Conservation (phyloP, 2,113 vertebrate genomes). For the Tragelaphus strepsiceros region DNA sequence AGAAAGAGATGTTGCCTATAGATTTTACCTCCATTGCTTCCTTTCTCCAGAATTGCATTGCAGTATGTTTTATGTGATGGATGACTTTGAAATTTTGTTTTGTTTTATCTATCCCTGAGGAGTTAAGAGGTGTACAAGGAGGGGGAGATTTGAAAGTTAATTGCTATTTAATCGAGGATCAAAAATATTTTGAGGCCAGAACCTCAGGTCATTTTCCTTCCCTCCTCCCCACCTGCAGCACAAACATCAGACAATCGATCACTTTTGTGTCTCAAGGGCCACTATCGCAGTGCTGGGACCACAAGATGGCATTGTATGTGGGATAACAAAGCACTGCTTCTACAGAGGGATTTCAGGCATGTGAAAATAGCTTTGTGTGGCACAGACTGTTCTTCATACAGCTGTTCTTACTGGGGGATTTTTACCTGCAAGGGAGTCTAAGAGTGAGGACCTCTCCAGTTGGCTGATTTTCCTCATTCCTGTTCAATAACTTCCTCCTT, state of each 20-base stretch:
- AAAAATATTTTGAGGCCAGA: background rate
- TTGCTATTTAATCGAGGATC: background rate
- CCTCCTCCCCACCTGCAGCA: background rate
- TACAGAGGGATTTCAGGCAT: background rate
- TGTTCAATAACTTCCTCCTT: background rate
- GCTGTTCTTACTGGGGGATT: background rate
- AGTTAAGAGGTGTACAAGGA: background rate
- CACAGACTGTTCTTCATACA: background rate
- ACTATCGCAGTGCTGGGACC: background rate
- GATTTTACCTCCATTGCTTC: background rate
- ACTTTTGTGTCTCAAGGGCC: background rate
- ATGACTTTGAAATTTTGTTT: background rate
- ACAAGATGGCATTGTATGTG: background rate
- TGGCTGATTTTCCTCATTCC: background rate
- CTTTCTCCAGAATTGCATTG: too few relatives aligned
- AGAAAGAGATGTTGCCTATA: background rate
- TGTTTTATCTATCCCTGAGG: background rate
- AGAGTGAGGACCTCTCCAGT: background rate
- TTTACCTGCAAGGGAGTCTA: background rate
- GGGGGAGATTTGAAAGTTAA: background rate
- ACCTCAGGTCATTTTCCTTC: background rate
- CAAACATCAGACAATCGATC: background rate
- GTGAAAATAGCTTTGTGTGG: background rate
- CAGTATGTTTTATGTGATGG: background rate
- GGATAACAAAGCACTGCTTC: conserved; percentile 35